phyloP scores from a whole-genome alignment of 2,797 vertebrate species.

The Vespertilio murinus region DNA sequence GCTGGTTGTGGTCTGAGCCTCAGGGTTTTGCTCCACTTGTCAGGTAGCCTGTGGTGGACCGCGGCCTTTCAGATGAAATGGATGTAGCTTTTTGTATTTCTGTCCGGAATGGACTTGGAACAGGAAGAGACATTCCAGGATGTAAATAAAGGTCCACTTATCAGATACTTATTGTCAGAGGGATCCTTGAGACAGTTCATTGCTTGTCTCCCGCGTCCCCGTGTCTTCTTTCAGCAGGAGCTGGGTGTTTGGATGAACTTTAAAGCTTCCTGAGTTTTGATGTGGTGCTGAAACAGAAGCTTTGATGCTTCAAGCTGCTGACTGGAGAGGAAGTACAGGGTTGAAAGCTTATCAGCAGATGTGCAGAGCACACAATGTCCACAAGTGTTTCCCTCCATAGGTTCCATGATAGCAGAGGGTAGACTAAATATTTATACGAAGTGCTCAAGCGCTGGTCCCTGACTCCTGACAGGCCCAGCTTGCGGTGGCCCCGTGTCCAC shows the following conservation, averaged over 20 bases:
- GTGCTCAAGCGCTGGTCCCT: not conserved
- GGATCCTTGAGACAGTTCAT: conserved; percentile 30
- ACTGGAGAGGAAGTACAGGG: conserved; percentile 72
- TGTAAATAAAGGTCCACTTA: conserved; percentile 47
- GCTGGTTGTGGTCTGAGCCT: not conserved
- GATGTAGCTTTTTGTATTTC: conserved; percentile 3
- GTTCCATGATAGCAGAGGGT: not conserved
- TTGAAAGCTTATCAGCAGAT: conserved; percentile 72
- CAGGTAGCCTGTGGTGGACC: not conserved
- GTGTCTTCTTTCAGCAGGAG: conserved; percentile 66
- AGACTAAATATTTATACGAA: not conserved
- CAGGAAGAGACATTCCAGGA: conserved; percentile 27
- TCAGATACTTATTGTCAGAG: conserved; percentile 71
- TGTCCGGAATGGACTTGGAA: conserved; percentile 16
- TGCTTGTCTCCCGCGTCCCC: conserved; percentile 44
- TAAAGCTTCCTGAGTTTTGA: conserved; percentile 74
- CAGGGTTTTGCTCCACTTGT: not conserved
- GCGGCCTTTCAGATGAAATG: not conserved
- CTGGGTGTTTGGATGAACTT: conserved; percentile 68
- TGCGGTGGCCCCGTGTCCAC: accelerated
- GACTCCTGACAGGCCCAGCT: not conserved
- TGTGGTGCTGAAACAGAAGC: conserved; percentile 72
- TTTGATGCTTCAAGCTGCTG: conserved; percentile 74
- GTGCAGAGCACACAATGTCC: conserved; percentile 29
- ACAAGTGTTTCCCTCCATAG: not conserved